Percentiles rank a stretch among this genome's conserved stretches.
Conservation (phyloP, 1,140 invertebrate species). For the Acarapis woodi region DNA sequence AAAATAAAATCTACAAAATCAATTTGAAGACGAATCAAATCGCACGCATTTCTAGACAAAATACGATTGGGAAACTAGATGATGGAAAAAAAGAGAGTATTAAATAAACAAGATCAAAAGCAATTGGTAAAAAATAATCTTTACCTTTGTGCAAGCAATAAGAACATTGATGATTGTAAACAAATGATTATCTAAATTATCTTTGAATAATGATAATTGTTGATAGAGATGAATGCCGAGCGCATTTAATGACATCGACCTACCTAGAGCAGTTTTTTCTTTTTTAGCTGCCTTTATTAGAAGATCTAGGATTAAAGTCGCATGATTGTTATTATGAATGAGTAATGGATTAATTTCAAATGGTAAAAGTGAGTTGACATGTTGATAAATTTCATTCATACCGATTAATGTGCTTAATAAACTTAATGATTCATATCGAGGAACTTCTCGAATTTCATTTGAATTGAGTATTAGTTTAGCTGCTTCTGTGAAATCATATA, state of each 20-base stretch:
- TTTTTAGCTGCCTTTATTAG: constrained; percentile 50
- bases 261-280: constrained; percentile 57
- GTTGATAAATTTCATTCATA: constrained; percentile 39
- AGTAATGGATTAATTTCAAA: constrained; percentile 29
- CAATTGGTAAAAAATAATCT: constrained; percentile 3
- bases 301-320: constrained; percentile 34
- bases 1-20: constrained; percentile 44
- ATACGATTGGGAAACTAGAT: constrained; percentile 44
- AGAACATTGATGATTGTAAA: constrained; percentile 56
- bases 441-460: constrained; percentile 36
- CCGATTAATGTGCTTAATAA: constrained; percentile 57
- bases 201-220: constrained; percentile 31
- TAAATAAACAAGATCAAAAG: not conserved
- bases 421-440: constrained; percentile 63
- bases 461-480: constrained; percentile 54
- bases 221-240: constrained; percentile 55
- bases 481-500: constrained; percentile 66
- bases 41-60: constrained; percentile 58
- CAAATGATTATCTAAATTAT: constrained; percentile 29
- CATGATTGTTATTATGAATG: not conserved
- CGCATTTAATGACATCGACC: constrained; percentile 54
- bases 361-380: constrained; percentile 50
- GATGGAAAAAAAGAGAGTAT: not conserved
- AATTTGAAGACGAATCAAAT: constrained; percentile 43
- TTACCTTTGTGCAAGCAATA: constrained; percentile 50